Evolutionary conservation across 2,113 vertebrate genomes (phyloP).

Genomic region (Andinoacara biseriatus): DNA sequence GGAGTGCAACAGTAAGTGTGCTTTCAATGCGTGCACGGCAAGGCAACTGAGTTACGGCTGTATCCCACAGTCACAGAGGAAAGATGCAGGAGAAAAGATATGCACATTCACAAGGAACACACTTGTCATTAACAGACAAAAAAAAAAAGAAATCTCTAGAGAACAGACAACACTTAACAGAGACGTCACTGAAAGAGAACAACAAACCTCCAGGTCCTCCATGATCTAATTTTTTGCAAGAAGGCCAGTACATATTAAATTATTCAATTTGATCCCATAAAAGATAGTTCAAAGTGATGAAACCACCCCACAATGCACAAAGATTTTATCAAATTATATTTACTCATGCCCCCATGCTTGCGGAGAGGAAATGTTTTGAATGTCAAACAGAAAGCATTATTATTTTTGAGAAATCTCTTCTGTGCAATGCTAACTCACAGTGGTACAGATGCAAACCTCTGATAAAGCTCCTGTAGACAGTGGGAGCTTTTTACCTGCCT

Average conservation of each 20-base stretch:
- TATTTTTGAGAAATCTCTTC: conserved; percentile 28
- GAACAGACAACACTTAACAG: conserved; percentile 18
- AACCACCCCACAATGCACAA: conserved; percentile 25
- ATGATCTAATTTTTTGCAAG: conserved; percentile 11
- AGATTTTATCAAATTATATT: conserved; percentile 47
- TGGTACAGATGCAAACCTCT: conserved; percentile 20
- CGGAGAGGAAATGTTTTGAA: conserved; percentile 35
- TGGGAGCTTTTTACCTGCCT: neutral
- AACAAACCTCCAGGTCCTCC: conserved; percentile 26
- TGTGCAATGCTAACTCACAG: neutral
- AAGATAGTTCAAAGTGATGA: conserved; percentile 34
- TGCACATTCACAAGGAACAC: neutral
- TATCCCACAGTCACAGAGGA: conserved; percentile 30
- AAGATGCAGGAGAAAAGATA: conserved; percentile 2
- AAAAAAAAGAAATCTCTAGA: neutral
- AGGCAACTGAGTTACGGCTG: conserved; percentile 24
- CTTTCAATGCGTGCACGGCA: conserved; percentile 32
- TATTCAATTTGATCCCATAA: conserved; percentile 41
- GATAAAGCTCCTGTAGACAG: conserved; percentile 38
- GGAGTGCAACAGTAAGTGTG: conserved; percentile 36
- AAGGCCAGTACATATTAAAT: conserved; percentile 27
- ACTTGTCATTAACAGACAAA: neutral
- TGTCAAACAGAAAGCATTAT: conserved; percentile 48
- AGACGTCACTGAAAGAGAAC: conserved; percentile 15
- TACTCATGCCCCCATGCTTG: conserved; percentile 4